Conservation (phyloP, 2,797 vertebrate genomes). For the Euthynnus affinis region DNA sequence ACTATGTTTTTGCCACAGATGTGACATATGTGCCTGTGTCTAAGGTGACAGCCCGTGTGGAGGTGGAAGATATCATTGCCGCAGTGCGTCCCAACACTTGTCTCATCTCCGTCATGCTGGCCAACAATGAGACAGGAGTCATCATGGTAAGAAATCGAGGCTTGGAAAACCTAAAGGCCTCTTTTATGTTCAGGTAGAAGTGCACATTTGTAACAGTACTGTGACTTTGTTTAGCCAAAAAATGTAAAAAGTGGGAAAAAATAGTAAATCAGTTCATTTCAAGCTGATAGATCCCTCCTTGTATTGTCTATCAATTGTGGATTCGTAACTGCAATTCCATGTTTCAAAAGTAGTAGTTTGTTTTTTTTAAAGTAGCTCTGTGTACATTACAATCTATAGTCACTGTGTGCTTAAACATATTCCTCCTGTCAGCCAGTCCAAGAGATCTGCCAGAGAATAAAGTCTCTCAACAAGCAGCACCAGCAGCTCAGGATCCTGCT, state of each 20-base stretch:
- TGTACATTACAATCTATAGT: background rate
- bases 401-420: background rate
- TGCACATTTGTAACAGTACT: background rate
- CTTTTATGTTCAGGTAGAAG: background rate
- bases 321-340: background rate
- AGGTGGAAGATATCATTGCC: conserved; percentile 90
- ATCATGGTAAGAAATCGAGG: conserved; percentile 90
- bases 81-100: conserved; percentile 91
- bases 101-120: conserved; percentile 95
- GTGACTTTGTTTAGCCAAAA: background rate
- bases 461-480: conserved; percentile 81
- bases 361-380: background rate
- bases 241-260: too few species aligned
- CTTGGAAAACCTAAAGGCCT: background rate
- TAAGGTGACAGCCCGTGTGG: conserved; percentile 84
- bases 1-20: conserved; percentile 80
- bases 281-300: background rate
- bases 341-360: background rate
- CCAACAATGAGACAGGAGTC: conserved; percentile 97
- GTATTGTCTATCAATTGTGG: background rate
- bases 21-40: conserved; percentile 93
- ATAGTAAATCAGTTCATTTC: background rate
- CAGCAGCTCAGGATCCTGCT: conserved; percentile 83
- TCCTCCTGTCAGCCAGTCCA: conserved; percentile 86
- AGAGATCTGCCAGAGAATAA: conserved; percentile 87